phyloP scores from a whole-genome alignment of 1,140 invertebrate species.

The Cydia strobilella region DNA sequence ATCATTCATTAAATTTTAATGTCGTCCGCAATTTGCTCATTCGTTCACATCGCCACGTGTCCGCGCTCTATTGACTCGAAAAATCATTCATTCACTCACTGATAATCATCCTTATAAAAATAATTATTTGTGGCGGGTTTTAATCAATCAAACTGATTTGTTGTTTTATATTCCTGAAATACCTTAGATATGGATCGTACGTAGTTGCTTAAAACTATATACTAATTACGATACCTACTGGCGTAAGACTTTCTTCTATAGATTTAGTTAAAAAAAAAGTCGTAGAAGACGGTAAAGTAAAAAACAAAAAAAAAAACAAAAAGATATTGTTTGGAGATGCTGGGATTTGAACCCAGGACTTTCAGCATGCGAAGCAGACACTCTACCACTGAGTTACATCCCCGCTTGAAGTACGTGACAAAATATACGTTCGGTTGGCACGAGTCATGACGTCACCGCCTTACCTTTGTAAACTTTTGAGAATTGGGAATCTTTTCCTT shows the following conservation, averaged over 20 bases:
- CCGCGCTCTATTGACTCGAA: constrained; percentile 29
- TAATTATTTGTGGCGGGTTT: not conserved
- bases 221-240: no score
- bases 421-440: not conserved
- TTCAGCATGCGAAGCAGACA: constrained; percentile 85
- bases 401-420: not conserved
- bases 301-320: constrained; percentile 27
- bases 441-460: not conserved
- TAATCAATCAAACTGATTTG: not conserved
- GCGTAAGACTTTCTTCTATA: not conserved
- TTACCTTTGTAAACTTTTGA: not conserved
- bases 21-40: constrained; percentile 1
- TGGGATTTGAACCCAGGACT: constrained; percentile 84
- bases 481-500: no score
- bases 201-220: no score
- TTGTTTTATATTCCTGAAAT: not conserved
- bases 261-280: not conserved
- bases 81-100: constrained; percentile 1
- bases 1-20: not conserved
- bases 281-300: not conserved
- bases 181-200: no score
- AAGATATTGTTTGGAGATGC: constrained; percentile 46
- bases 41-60: constrained; percentile 18
- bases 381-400: constrained; percentile 80
- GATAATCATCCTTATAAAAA: not conserved